phyloP scores from a whole-genome alignment of 2,113 vertebrate genomes.

The Casuarius casuarius region DNA sequence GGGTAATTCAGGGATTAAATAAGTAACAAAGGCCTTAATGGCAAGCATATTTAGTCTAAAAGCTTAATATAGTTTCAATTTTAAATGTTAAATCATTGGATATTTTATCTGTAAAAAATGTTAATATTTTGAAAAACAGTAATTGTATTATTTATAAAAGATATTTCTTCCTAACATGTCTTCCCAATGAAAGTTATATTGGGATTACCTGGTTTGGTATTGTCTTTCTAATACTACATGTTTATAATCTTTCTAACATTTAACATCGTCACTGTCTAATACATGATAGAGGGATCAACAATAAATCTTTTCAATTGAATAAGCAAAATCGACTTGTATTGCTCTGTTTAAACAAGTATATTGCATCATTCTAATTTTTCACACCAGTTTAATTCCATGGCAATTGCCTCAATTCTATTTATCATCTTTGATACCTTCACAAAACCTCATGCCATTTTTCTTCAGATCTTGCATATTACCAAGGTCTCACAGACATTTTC shows the following conservation, averaged over 20 bases:
- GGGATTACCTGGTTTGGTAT: neutral
- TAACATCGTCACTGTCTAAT: neutral
- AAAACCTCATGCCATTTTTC: neutral
- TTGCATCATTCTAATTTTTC: neutral
- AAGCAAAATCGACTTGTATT: neutral
- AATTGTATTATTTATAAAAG: neutral
- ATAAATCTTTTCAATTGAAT: neutral
- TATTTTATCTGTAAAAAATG: neutral
- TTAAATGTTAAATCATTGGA: neutral
- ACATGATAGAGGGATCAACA: neutral
- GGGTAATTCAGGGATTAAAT: neutral
- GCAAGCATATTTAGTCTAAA: neutral
- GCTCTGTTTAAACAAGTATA: neutral
- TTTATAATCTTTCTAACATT: neutral
- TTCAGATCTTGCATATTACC: neutral
- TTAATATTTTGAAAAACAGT: neutral
- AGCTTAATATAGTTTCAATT: neutral
- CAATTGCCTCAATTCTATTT: neutral
- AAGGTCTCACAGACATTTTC: neutral
- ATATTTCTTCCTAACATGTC: neutral
- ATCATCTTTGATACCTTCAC: neutral
- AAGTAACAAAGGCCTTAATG: neutral
- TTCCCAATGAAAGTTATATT: neutral
- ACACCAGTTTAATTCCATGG: neutral
- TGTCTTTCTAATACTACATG: neutral